A percentile compares a stretch with the other conserved stretches of the same genome.
phyloP scores from a whole-genome alignment of 35 echinoderm and acorn worm genomes.

The Ophioderma brevispina region DNA sequence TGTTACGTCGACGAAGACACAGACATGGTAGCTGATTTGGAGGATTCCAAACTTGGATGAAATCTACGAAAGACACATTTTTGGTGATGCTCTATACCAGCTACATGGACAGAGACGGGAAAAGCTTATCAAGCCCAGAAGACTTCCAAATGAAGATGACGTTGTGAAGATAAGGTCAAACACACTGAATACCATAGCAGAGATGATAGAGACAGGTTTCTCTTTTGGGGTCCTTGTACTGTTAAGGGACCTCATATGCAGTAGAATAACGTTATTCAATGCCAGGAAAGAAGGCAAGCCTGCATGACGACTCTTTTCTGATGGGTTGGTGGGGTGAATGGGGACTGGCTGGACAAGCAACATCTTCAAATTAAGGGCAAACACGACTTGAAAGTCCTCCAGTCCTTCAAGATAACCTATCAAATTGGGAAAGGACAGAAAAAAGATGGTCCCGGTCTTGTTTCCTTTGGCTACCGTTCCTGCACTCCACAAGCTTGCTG shows the following conservation, averaged over 20 bases:
- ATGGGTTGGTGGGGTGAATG: no score
- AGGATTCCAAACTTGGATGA: slow-evolving; percentile 30
- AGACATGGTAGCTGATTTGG: slow-evolving; percentile 31
- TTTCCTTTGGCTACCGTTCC: no score
- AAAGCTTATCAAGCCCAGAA: slow-evolving; percentile 36
- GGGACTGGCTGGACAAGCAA: no score
- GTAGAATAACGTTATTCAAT: not conserved
- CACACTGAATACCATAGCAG: slow-evolving; percentile 22
- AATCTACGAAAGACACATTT: slow-evolving; percentile 50
- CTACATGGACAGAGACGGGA: slow-evolving; percentile 18
- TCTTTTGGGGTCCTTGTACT: not conserved
- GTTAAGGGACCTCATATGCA: not conserved
- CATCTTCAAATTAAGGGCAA: no score
- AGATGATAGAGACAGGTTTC: not conserved
- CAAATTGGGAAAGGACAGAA: no score
- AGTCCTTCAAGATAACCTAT: no score
- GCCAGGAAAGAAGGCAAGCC: not conserved
- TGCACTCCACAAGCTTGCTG: no score
- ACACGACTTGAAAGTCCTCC: no score
- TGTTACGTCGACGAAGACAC: slow-evolving; percentile 47
- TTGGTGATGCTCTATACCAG: slow-evolving; percentile 59
- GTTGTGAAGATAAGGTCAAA: slow-evolving; percentile 28
- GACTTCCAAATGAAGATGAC: slow-evolving; percentile 40
- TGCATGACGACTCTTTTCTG: no score
- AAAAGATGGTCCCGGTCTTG: no score